Evolutionary conservation across 2,888 invertebrate species (phyloP), one percentile per base, ranked within the genome.

Genomic region (Pandemis corylana): DNA sequence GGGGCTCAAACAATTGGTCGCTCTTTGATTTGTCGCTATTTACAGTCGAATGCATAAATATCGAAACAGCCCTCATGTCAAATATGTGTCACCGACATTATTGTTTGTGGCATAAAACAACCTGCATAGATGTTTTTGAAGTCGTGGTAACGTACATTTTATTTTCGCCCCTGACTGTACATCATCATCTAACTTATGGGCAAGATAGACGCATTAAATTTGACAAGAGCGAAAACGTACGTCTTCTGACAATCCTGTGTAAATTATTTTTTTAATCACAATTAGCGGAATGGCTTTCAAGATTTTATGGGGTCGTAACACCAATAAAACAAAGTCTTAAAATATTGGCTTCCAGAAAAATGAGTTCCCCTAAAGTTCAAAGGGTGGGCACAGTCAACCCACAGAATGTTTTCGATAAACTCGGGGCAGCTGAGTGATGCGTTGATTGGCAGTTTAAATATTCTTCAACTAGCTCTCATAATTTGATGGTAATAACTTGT

Each of bases 391-490:
- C 41, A 61, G 51, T 61, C 42, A 49, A 49, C 59, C 61, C 12
- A 59, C 44, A 36, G n/a, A 59, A 44, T 59, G 41, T 65, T 59
- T 59, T 56, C 53, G n/a, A 64, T 71, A 64, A 51, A 42, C 42
- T 10, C 20, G n/a, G 41, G 64, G 36, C 36, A 62, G 61, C 12
- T 41, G 61, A 62, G 41, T 62, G 41, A 64, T 64, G 64, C 46
- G 42, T 46, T 64, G 46, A 65, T 59, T 59, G 28, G 12, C 59
- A 28, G 28, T 28, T 28, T 59, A 20, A 20, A 28, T 5, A 59
- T n/a, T 41, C 36, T 4, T 41, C n/a, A 6, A 15, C 41, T 62
- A 42, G 13, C 13, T n/a, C 5, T 46, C 12, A 46, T 46, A 46
- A 12, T 46, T 46, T 46, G 46, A 12, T 12, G 46, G 10, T 46